Percentiles rank a stretch among this genome's conserved stretches.
These are phyloP conservation scores for Gouania willdenowi DNA, from an alignment of 2,797 vertebrate species.

Conservation along the genomic window DNA sequence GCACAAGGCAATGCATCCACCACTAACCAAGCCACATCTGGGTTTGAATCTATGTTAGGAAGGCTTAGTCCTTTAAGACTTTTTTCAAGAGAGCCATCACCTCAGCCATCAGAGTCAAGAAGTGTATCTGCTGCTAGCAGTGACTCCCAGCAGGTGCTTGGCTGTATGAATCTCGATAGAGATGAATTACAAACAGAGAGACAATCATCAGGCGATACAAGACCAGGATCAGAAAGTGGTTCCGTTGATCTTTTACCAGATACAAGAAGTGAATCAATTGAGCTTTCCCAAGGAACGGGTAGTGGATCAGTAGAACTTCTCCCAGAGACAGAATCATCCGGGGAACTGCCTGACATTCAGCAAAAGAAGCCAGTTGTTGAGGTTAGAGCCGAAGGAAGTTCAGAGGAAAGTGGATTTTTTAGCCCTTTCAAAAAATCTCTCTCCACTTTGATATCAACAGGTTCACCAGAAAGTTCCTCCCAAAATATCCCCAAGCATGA, in stretches of 20 bases:
- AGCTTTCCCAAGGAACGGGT: slow-evolving; percentile 48
- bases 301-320: slow-evolving; percentile 75
- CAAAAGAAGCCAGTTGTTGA: slow-evolving; percentile 53
- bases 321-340: slow-evolving; percentile 77
- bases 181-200: slow-evolving; percentile 41
- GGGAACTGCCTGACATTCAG: slow-evolving; percentile 70
- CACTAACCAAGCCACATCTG: slow-evolving; percentile 65
- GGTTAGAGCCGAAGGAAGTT: slow-evolving; percentile 49
- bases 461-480: slow-evolving; percentile 50
- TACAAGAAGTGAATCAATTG: no score
- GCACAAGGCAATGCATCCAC: slow-evolving; percentile 32
- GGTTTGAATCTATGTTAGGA: slow-evolving; percentile 84
- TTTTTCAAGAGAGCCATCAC: slow-evolving; percentile 72
- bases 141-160: slow-evolving; percentile 40
- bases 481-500: slow-evolving; percentile 60
- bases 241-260: slow-evolving; percentile 54
- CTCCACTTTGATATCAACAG: slow-evolving; percentile 80
- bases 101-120: slow-evolving; percentile 55
- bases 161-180: slow-evolving; percentile 22
- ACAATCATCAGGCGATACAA: slow-evolving; percentile 47
- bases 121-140: slow-evolving; percentile 37
- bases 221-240: slow-evolving; percentile 51
- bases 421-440: slow-evolving; percentile 90
- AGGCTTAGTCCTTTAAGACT: slow-evolving; percentile 85
- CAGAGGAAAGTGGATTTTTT: slow-evolving; percentile 79